Conservation (phyloP, 2,113 vertebrate genomes). For the Chelonoidis abingdonii region DNA sequence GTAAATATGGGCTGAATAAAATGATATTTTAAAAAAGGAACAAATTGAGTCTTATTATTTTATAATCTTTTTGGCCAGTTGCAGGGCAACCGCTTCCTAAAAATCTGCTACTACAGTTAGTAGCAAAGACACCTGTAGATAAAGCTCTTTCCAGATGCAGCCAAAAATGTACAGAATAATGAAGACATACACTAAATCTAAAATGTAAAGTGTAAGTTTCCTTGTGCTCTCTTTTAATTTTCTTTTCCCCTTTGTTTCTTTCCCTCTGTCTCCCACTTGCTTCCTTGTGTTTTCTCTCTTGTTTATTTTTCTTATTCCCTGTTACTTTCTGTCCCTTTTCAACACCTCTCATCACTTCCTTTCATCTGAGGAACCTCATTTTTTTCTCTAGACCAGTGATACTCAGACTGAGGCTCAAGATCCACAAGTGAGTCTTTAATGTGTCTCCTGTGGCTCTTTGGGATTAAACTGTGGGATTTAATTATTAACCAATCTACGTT, state of each 20-base stretch:
- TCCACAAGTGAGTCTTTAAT: not conserved
- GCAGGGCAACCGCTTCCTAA: not conserved
- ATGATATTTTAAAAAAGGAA: not conserved
- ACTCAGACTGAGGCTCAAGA: not conserved
- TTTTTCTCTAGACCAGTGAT: not conserved
- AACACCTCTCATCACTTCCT: not conserved
- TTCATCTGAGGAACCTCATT: not conserved
- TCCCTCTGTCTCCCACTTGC: not conserved
- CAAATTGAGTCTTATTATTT: not conserved
- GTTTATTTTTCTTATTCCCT: not conserved
- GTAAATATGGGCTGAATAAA: not conserved
- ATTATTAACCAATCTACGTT: not conserved
- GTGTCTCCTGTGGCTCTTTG: not conserved
- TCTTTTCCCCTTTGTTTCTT: not conserved
- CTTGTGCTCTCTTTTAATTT: not conserved
- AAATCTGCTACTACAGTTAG: not conserved
- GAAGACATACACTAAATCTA: not conserved
- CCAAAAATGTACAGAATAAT: not conserved
- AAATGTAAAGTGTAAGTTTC: not conserved
- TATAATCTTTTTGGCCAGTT: not conserved
- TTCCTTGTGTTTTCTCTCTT: not conserved
- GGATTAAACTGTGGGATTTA: not conserved
- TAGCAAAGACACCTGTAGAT: not conserved
- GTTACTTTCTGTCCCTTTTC: not conserved
- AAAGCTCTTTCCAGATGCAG: not conserved